Conservation (phyloP, 1,140 invertebrate species). For the Saxidomus purpurata region DNA sequence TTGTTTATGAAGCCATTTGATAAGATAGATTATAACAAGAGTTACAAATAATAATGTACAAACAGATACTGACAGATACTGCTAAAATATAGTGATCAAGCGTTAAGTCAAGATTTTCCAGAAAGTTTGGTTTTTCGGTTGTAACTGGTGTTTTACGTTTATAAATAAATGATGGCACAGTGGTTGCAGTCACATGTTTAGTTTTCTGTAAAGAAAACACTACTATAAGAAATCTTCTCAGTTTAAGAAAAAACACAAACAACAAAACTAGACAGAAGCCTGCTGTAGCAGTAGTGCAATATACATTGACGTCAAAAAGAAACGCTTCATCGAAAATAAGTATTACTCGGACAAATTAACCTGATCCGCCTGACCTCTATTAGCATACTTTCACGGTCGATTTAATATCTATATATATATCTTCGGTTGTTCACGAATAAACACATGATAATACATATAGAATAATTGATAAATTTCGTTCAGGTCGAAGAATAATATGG, state of each 20-base stretch:
- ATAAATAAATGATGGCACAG: neutral
- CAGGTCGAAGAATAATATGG: too few relatives aligned
- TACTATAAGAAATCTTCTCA: neutral
- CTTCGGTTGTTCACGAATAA: too few relatives aligned
- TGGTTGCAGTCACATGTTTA: neutral
- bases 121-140: neutral
- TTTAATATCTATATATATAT: too few relatives aligned
- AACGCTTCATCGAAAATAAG: too few relatives aligned
- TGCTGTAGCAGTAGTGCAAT: neutral
- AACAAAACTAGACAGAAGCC: neutral
- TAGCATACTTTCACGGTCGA: too few relatives aligned
- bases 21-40: neutral
- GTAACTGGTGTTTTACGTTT: neutral
- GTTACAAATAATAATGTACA: too few relatives aligned
- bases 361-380: too few relatives aligned
- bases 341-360: too few relatives aligned
- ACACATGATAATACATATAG: too few relatives aligned
- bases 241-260: neutral
- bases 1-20: neutral
- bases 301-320: too few relatives aligned
- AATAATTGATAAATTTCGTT: too few relatives aligned
- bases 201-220: neutral
- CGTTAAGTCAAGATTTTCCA: neutral
- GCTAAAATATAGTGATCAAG: conserved; percentile 1
- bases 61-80: neutral